Evolutionary conservation across 2,888 invertebrate species (phyloP).

Genomic region (Allygus modestus): DNA sequence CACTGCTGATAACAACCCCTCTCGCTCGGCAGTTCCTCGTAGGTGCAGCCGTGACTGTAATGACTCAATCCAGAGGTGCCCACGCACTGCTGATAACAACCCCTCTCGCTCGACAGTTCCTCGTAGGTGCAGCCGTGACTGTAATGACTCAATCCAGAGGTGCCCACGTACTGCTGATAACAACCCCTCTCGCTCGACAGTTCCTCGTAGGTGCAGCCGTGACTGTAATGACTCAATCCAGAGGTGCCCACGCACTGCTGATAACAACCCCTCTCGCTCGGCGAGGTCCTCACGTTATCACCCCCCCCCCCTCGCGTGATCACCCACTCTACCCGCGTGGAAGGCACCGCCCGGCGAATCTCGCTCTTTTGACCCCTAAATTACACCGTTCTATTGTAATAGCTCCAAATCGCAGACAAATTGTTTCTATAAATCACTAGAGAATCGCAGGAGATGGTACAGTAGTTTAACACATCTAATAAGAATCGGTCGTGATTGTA

Average conservation of each 20-base stretch:
- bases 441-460: too few species aligned
- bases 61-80: too few species aligned
- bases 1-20: too few species aligned
- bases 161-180: background rate
- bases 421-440: background rate
- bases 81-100: too few species aligned
- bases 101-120: too few species aligned
- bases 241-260: background rate
- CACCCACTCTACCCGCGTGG: background rate
- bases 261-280: background rate
- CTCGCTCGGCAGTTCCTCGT: too few species aligned
- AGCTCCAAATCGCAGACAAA: background rate
- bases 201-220: background rate
- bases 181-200: background rate
- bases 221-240: background rate
- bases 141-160: background rate
- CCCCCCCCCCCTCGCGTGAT: background rate
- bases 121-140: background rate
- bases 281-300: background rate
- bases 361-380: background rate
- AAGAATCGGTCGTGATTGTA: too few species aligned
- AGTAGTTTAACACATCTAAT: too few species aligned
- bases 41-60: too few species aligned
- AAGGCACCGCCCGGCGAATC: background rate
- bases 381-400: too few species aligned